Conservation (phyloP, 2,888 invertebrate species). For the Bhutanitis thaidina region DNA sequence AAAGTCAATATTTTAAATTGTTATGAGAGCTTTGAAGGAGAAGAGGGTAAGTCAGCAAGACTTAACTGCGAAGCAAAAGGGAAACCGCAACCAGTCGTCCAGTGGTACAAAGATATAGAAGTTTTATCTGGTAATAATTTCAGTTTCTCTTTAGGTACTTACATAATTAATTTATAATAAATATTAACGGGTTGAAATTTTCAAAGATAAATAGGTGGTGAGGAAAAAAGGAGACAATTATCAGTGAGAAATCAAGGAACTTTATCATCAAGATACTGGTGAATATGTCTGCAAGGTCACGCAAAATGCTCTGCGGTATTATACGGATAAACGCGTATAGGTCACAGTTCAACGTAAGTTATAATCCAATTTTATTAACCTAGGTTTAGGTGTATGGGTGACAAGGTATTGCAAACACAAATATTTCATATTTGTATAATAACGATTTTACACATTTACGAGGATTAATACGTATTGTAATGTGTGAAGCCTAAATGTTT, state of each 20-base stretch:
- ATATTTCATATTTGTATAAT: too few relatives aligned
- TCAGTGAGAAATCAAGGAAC: constrained; percentile 54
- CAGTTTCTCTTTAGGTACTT: neutral
- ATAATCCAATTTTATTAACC: too few relatives aligned
- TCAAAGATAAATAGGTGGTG: constrained; percentile 49
- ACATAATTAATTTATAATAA: too few relatives aligned
- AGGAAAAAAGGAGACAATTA: constrained; percentile 38
- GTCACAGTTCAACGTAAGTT: constrained; percentile 63
- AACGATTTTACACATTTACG: too few relatives aligned
- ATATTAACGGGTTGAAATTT: neutral
- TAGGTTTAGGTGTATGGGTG: too few relatives aligned
- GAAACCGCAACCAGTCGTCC: constrained; percentile 53
- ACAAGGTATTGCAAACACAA: too few relatives aligned
- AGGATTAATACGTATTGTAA: too few relatives aligned
- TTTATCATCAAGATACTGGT: constrained; percentile 59
- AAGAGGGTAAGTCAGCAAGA: constrained; percentile 51
- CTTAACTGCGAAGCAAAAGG: constrained; percentile 60
- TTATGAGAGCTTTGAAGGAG: constrained; percentile 44
- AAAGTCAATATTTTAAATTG: constrained; percentile 48
- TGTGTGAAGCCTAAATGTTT: too few relatives aligned
- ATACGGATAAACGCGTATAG: constrained; percentile 53
- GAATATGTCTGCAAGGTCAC: constrained; percentile 64
- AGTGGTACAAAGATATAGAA: constrained; percentile 57
- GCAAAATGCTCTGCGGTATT: constrained; percentile 58
- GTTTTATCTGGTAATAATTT: constrained; percentile 39